Percentiles rank a stretch among this genome's conserved stretches.
These are phyloP conservation scores for Okapia johnstoni DNA, from an alignment of 2,113 vertebrate species.

Conservation along the genomic window DNA sequence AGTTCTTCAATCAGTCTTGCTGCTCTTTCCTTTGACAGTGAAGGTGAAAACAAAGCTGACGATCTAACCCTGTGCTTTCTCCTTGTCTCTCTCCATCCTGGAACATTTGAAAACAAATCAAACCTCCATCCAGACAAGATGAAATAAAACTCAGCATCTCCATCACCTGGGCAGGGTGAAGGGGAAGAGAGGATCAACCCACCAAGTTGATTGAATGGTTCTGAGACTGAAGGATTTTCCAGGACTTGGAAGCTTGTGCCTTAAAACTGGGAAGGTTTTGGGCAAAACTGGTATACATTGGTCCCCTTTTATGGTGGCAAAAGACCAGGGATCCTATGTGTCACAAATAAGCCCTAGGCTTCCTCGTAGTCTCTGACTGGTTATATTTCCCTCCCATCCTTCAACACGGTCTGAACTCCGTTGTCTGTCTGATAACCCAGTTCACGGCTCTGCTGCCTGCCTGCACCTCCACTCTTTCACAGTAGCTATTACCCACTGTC, in stretches of 20 bases:
- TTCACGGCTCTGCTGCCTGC: neutral
- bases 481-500: accelerated
- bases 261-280: neutral
- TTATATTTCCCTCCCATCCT: neutral
- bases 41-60: constrained; percentile 82
- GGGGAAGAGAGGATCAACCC: constrained; percentile 61
- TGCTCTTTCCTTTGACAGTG: constrained; percentile 86
- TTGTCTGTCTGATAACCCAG: neutral
- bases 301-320: neutral
- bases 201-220: neutral
- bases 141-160: constrained; percentile 75
- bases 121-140: constrained; percentile 68
- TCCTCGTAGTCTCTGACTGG: neutral
- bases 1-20: constrained; percentile 90
- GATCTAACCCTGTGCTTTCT: constrained; percentile 61
- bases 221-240: neutral
- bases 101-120: constrained; percentile 70
- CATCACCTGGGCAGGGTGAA: neutral
- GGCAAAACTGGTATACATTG: neutral
- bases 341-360: neutral
- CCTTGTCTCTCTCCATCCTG: constrained; percentile 60
- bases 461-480: neutral
- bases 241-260: neutral
- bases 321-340: neutral
- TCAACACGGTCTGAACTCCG: neutral